Base-by-base conservation (phyloP, 2,888 invertebrate genomes). In the Endomychus coccineus region DNA sequence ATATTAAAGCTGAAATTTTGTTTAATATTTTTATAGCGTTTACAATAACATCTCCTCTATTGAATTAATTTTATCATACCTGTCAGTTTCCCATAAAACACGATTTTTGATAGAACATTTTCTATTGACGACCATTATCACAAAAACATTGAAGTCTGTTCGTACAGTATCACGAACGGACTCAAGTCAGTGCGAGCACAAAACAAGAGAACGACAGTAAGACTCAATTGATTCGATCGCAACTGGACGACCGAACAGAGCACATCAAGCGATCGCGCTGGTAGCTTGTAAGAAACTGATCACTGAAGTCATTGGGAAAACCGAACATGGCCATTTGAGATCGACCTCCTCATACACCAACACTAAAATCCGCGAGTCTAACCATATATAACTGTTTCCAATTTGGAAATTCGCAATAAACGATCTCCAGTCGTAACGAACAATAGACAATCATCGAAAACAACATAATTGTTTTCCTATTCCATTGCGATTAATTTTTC, bases 81-180 rank as follows among this genome's bases (percentile, higher is more conserved):
- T 62, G 44, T 64, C 54, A 49, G 53, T 52, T 50, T 59, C 54
- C 59, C 63, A 61, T 51, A 58, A 55, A 30, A 53, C 52, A 30
- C 50, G 49, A 15, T 55, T 54, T 24, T 55, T 49, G 36, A 58
- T 46, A 44, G 53, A 53, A 45, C 55, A 50, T 45, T 56, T 59
- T 45, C 57, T 52, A 46, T 62, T 55, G 38, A 65, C 65, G 46
- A 66, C 66, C 66, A 66, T 66, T 59, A 59, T 62, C 54, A 56
- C 50, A 27, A 19, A 21, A 50, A 51, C 56, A 50, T 52, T 54
- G 49, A 45, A 47, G 46, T 53, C 52, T 44, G 46, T 53, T 58
- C 54, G 51, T 28, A 28, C 6, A 28, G 5, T 5, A 5, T n/a
- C n/a, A n/a, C n/a, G n/a, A n/a, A n/a, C 25, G 10, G 10, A 25